A percentile compares a stretch with the other conserved stretches of the same genome.
Conservation (phyloP, 2,888 invertebrate genomes). For the Lithophane ornitopus region DNA sequence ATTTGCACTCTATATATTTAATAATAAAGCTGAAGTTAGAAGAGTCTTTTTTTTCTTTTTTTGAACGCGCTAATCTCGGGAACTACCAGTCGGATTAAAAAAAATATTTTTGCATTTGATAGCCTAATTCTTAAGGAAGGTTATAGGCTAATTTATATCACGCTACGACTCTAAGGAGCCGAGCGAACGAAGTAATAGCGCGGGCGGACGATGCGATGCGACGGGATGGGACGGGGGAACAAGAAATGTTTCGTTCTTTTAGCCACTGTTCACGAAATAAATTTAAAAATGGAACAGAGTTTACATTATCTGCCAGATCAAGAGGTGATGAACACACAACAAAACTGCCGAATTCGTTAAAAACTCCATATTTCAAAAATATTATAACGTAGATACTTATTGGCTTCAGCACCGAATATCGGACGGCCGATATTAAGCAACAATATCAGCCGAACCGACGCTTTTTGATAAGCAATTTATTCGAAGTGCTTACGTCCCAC, state of each 20-base stretch:
- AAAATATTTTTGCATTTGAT: too few relatives aligned
- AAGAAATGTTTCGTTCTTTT: too few relatives aligned
- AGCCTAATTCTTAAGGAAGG: too few relatives aligned
- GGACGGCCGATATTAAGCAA: conserved; percentile 21
- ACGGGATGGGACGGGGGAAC: too few relatives aligned
- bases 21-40: too few relatives aligned
- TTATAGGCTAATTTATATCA: too few relatives aligned
- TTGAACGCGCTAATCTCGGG: too few relatives aligned
- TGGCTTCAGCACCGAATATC: conserved; percentile 30
- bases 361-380: not conserved
- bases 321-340: not conserved
- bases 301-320: not conserved
- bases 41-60: too few relatives aligned
- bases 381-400: conserved; percentile 4
- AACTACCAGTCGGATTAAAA: too few relatives aligned
- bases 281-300: not conserved
- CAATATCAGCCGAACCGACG: conserved; percentile 35
- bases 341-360: not conserved
- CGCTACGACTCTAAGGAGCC: too few relatives aligned
- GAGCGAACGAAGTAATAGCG: too few relatives aligned
- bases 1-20: not conserved
- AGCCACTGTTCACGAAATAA: not conserved
- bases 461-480: conserved; percentile 62
- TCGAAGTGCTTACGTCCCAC: conserved; percentile 40
- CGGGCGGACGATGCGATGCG: too few relatives aligned